Evolutionary conservation across 2,113 vertebrate genomes (phyloP).

Genomic region (Peromyscus maniculatus): DNA sequence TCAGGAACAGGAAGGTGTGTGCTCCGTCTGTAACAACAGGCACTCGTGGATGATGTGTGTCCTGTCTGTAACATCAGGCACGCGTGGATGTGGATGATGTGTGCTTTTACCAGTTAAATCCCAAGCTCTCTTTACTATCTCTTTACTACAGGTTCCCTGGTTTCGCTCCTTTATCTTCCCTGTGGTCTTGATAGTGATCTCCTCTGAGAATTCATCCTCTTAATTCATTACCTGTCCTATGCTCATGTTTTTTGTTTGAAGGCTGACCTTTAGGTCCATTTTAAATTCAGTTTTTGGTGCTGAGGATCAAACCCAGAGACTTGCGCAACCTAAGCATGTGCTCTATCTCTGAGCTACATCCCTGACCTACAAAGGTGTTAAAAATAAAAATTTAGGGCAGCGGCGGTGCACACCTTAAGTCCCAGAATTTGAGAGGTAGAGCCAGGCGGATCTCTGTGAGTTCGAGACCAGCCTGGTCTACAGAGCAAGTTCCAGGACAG

Average conservation of each 20-base stretch:
- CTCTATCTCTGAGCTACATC: neutral
- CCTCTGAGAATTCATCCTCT: neutral
- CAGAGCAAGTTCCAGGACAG: too few species aligned
- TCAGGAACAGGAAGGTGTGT: too few species aligned
- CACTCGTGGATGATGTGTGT: too few species aligned
- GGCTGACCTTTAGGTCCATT: neutral
- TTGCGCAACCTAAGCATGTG: neutral
- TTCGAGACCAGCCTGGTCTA: too few species aligned
- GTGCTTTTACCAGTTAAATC: neutral
- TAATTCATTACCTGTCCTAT: neutral
- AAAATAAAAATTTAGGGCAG: neutral
- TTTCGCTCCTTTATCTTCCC: neutral
- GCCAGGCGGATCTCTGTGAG: too few species aligned
- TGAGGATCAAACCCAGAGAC: neutral
- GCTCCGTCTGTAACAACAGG: too few species aligned
- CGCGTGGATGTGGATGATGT: neutral
- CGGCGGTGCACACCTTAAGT: too few species aligned
- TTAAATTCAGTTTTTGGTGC: neutral
- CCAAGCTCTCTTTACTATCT: neutral
- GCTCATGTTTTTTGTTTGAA: conserved; percentile 18
- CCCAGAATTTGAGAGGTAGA: too few species aligned
- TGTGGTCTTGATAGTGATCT: neutral
- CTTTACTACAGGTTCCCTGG: neutral
- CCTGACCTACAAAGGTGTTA: neutral
- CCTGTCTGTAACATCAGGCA: neutral